Evolutionary conservation across 2,888 invertebrate species (phyloP).

Genomic region (Ditylenchus weischeri): DNA sequence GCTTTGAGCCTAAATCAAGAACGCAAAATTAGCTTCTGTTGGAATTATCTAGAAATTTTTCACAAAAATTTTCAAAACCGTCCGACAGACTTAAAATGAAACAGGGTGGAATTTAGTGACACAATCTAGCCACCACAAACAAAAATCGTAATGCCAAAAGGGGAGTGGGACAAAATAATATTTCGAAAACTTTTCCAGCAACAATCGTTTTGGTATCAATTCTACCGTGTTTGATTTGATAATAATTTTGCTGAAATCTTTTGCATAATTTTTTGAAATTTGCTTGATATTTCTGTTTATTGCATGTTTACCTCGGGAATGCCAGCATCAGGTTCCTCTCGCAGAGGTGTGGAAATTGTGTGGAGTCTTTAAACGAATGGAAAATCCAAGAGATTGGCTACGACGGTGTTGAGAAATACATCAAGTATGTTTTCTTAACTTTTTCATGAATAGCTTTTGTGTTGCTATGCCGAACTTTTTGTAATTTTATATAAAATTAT

Average conservation of each 20-base stretch:
- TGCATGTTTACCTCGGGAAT: constrained; percentile 7
- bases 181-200: neutral
- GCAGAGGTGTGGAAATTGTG: constrained; percentile 25
- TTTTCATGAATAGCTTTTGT: too few relatives aligned
- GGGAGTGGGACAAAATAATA: neutral
- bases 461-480: too few relatives aligned
- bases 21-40: too few relatives aligned
- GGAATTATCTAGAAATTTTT: too few relatives aligned
- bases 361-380: constrained; percentile 44
- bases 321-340: neutral
- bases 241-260: too few relatives aligned
- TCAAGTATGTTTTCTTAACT: constrained; percentile 33
- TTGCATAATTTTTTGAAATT: too few relatives aligned
- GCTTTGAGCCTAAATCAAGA: too few relatives aligned
- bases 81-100: too few relatives aligned
- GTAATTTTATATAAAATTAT: too few relatives aligned
- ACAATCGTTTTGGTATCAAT: neutral
- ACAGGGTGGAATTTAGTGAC: neutral
- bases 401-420: constrained; percentile 51
- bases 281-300: too few relatives aligned
- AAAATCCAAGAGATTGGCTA: constrained; percentile 52
- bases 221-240: too few relatives aligned
- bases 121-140: neutral
- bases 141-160: constrained; percentile 1
- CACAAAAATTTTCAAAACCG: too few relatives aligned